A percentile compares a stretch with the other conserved stretches of the same genome.
Conservation (phyloP, 2,888 invertebrate species). For the Charanyca ferruginea region DNA sequence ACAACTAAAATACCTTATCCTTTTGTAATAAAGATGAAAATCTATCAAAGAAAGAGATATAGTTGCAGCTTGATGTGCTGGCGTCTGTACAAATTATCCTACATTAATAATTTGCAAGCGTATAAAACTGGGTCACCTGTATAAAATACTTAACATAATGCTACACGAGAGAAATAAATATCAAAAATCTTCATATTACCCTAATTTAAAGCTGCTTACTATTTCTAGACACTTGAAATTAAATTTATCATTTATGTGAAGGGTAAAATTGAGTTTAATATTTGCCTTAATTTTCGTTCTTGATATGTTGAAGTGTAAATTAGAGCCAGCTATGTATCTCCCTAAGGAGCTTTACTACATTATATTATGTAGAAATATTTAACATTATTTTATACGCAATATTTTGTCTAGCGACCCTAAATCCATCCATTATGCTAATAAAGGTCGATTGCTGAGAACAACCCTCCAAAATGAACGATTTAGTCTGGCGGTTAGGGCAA, state of each 20-base stretch:
- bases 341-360: conserved; percentile 3
- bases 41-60: no score
- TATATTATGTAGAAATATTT: conserved; percentile 7
- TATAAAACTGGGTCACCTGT: conserved; percentile 37
- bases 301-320: conserved; percentile 25
- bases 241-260: conserved; percentile 39
- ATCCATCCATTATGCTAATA: conserved; percentile 30
- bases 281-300: conserved; percentile 43
- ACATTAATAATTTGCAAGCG: conserved; percentile 19
- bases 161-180: conserved; percentile 6
- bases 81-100: conserved; percentile 39
- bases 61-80: no score
- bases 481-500: background rate
- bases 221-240: conserved; percentile 51
- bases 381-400: conserved; percentile 15
- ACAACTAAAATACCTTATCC: no score
- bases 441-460: conserved; percentile 23
- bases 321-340: conserved; percentile 24
- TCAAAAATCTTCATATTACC: conserved; percentile 59
- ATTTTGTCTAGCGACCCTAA: conserved; percentile 22
- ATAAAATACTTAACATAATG: conserved; percentile 5
- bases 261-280: conserved; percentile 55
- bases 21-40: no score
- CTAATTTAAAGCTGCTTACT: conserved; percentile 43
- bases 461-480: conserved; percentile 10